These are phyloP conservation scores for Thalassophryne amazonica DNA, from an alignment of 2,797 vertebrate genomes.

Conservation along the genomic window DNA sequence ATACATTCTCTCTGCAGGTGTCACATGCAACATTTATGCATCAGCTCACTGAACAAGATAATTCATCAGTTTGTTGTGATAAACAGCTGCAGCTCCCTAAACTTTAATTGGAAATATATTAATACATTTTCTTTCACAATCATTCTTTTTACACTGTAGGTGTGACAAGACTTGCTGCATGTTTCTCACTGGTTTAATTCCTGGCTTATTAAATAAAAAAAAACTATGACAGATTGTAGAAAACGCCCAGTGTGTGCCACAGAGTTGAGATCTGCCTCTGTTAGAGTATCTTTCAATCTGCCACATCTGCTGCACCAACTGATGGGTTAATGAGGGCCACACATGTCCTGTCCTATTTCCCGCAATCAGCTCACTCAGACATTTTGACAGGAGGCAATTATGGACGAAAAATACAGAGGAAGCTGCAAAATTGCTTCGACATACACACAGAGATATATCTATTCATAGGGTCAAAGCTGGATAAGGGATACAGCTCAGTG, in stretches of 20 bases:
- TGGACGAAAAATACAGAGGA: conserved; percentile 64
- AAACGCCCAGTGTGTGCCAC: conserved; percentile 7
- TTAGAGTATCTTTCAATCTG: conserved; percentile 70
- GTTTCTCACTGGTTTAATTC: background rate
- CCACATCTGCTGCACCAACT: conserved; percentile 68
- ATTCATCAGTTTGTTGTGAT: background rate
- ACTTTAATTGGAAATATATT: background rate
- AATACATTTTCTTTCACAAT: background rate
- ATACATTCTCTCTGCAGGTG: no score
- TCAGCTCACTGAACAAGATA: no score
- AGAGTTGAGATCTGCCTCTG: conserved; percentile 49
- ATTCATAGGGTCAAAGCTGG: conserved; percentile 51
- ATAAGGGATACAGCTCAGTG: conserved; percentile 37
- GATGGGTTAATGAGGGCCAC: conserved; percentile 78
- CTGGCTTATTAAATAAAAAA: conserved; percentile 8
- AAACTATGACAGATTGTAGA: conserved; percentile 7
- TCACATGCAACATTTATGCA: no score
- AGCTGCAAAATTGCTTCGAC: conserved; percentile 65
- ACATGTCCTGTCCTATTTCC: conserved; percentile 74
- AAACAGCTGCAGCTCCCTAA: background rate
- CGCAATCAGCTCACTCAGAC: conserved; percentile 77
- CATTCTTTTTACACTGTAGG: background rate
- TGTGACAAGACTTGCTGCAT: background rate
- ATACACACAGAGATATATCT: conserved; percentile 49
- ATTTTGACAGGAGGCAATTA: conserved; percentile 83